Evolutionary conservation across 2,113 vertebrate genomes (phyloP).

Genomic region (Scytalopus superciliaris): DNA sequence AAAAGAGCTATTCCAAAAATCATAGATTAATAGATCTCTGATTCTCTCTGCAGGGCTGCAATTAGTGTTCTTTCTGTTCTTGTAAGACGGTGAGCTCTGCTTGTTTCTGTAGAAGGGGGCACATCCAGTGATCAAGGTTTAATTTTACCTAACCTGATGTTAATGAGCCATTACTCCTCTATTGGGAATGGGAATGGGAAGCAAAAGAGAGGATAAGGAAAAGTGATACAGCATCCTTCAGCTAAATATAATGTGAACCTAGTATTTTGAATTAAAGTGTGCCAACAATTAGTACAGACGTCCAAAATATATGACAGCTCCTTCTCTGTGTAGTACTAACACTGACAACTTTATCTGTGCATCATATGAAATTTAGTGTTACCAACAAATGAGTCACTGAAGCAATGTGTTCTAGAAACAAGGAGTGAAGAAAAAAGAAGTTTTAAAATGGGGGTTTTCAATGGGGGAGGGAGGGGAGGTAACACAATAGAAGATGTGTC

Average conservation of each 20-base stretch:
- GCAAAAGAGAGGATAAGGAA: not conserved
- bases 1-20: not conserved
- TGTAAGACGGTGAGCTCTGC: not conserved
- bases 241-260: not conserved
- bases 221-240: not conserved
- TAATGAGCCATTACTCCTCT: not conserved
- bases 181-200: not conserved
- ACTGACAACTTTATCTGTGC: not conserved
- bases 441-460: not conserved
- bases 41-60: not conserved
- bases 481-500: not conserved
- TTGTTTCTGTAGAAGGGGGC: not conserved
- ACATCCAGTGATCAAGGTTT: not conserved
- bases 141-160: not conserved
- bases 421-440: not conserved
- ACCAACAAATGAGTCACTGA: not conserved
- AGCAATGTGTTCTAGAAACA: not conserved
- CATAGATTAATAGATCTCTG: not conserved
- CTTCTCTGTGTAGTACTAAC: not conserved
- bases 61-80: not conserved
- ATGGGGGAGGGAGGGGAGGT: not conserved
- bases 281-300: not conserved
- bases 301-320: not conserved
- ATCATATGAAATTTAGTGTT: not conserved
- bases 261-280: not conserved